phyloP scores from a whole-genome alignment of 2,113 vertebrate genomes.

The Sciurus niger region DNA sequence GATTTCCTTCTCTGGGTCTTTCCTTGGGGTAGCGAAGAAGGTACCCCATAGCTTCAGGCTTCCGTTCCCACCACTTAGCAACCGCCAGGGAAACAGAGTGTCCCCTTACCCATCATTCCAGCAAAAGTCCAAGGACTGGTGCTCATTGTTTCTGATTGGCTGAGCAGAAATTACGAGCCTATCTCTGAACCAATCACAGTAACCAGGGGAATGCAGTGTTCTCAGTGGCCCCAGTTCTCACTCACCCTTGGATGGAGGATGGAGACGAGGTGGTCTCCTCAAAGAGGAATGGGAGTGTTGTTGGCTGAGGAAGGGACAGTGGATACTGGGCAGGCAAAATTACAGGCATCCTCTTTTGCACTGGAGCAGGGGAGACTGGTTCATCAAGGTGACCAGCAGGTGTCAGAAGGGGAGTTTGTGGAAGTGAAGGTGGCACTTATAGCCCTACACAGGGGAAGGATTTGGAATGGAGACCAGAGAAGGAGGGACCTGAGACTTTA shows the following conservation, averaged over 20 bases:
- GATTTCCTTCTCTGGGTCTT: neutral
- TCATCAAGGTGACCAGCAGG: conserved; percentile 62
- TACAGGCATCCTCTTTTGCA: conserved; percentile 27
- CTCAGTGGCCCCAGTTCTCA: neutral
- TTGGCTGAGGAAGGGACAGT: conserved; percentile 25
- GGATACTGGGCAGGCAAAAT: neutral
- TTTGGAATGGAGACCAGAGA: neutral
- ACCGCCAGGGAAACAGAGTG: conserved; percentile 16
- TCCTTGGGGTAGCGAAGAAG: conserved; percentile 5
- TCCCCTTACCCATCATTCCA: conserved; percentile 54
- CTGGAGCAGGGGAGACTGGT: neutral
- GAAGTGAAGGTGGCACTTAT: neutral
- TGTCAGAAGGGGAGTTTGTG: neutral
- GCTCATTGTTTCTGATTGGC: conserved; percentile 81
- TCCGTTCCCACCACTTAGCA: conserved; percentile 57
- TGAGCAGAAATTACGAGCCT: neutral
- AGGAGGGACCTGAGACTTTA: neutral
- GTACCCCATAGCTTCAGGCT: neutral
- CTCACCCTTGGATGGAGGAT: conserved; percentile 58
- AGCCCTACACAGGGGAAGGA: neutral
- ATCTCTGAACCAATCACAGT: conserved; percentile 65
- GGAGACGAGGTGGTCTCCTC: conserved; percentile 53
- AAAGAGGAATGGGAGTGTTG: conserved; percentile 46
- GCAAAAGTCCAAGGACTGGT: neutral
- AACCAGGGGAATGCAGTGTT: neutral